Conservation (phyloP, 2,888 invertebrate species). For the Drosophila rellima region DNA sequence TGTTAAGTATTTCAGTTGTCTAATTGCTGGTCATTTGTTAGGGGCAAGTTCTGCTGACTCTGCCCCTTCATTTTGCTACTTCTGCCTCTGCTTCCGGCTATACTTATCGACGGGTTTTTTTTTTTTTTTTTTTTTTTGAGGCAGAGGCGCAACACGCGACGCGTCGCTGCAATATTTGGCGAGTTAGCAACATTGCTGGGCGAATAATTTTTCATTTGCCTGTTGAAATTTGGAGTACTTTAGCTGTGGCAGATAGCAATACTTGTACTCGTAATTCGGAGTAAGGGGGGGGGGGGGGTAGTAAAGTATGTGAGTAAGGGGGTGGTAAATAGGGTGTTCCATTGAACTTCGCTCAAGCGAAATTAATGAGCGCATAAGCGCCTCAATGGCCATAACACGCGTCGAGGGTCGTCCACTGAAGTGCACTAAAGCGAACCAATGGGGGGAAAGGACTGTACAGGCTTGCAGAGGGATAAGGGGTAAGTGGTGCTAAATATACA, state of each 20-base stretch:
- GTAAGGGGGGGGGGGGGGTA: neutral
- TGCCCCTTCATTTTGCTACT: neutral
- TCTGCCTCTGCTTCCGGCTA: neutral
- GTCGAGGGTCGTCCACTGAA: conserved; percentile 67
- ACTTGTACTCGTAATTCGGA: neutral
- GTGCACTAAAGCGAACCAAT: conserved; percentile 70
- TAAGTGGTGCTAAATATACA: conserved; percentile 9
- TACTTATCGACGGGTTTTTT: conserved; percentile 42
- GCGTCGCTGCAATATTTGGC: conserved; percentile 26
- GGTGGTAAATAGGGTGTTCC: conserved; percentile 29
- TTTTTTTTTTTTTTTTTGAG: neutral
- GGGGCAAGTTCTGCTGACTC: conserved; percentile 34
- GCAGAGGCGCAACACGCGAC: conserved; percentile 35
- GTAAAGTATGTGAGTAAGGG: too few species aligned
- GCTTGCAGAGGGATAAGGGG: neutral
- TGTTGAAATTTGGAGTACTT: conserved; percentile 67
- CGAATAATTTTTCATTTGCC: conserved; percentile 77
- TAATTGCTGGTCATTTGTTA: conserved; percentile 74
- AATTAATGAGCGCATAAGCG: conserved; percentile 77
- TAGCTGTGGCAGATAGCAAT: conserved; percentile 40
- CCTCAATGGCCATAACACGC: conserved; percentile 68
- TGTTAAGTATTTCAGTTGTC: conserved; percentile 57
- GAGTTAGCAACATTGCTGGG: conserved; percentile 34
- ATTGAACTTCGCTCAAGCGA: conserved; percentile 78
- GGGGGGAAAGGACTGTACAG: neutral